Base-by-base conservation (phyloP, 2,797 vertebrate genomes). In the Cryptoblepharus egeriae region DNA sequence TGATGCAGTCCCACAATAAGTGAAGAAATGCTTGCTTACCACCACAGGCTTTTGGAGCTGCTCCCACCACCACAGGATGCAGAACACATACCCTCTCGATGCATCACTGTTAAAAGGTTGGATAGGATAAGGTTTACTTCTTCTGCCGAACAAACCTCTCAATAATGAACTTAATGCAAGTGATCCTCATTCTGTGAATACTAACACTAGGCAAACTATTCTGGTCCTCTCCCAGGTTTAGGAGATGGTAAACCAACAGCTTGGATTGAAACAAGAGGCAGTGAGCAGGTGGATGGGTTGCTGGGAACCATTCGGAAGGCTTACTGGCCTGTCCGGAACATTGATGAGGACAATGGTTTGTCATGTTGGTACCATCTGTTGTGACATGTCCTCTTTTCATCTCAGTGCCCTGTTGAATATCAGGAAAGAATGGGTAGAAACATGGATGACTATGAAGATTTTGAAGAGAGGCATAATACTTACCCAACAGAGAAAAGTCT, bases 361-460 rank as follows among this genome's bases (percentile, higher is more conserved):
- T 75, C 7, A 6, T 60, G 30, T 35, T 78, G 45, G 12, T 82
- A 1, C 6, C 76, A 30, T 7, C 1, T 77, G 6, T 71, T 79
- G 61, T 35, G 55, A 16, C 72, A 3, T 74, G 26, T 35, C n/a
- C n/a, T n/a, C 9, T 63, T 77, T 90, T 91, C 3, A 55, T 88
- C 86, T 70, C 80, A 99, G 98, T 99, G 98, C 64, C 98, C 98
- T 10, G 82, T 96, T 88, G 98, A 98, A 20, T 98, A 99, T 93
- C 98, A 99, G 85, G 98, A 99, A 94, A 99, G 98, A 96, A 98
- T 99, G 98, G 98, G 98, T 76, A 95, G 98, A 77, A 99, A 99
- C 93, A 98, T 99, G 98, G 98, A 99, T 57, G 98, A 99, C 93
- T 99, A 98, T 88, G 98, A 99, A 96, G 98, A 99, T 94, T 99